Evolutionary conservation across 2,888 invertebrate species (phyloP).

Genomic region (Conops quadrifasciatus): DNA sequence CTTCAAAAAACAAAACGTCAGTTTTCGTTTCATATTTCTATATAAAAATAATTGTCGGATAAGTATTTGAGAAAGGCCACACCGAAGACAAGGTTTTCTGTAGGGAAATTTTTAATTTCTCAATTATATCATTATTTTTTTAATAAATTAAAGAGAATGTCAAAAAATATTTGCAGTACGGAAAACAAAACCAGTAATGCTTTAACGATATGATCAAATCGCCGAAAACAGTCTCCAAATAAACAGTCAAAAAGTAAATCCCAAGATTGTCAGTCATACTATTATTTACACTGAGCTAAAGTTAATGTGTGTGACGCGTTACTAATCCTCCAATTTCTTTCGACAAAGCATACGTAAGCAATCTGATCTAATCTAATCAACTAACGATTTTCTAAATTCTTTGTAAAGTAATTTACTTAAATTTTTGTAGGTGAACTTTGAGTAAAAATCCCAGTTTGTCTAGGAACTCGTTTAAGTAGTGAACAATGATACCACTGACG

Average conservation of each 20-base stretch:
- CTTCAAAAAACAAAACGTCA: too few species aligned
- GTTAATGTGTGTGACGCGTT: not conserved
- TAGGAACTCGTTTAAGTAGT: constrained; percentile 22
- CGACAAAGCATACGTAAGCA: constrained; percentile 55
- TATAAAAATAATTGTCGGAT: too few species aligned
- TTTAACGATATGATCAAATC: too few species aligned
- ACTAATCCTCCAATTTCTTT: not conserved
- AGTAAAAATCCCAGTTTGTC: not conserved
- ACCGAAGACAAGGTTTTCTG: too few species aligned
- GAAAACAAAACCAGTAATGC: too few species aligned
- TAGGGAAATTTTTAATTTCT: too few species aligned
- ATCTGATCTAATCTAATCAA: not conserved
- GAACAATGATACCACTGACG: constrained; percentile 68
- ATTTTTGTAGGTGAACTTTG: not conserved
- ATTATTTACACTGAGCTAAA: not conserved
- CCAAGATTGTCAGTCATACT: not conserved
- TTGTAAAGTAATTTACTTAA: not conserved
- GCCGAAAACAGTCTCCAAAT: too few species aligned
- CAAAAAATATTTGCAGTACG: too few species aligned
- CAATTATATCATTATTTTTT: too few species aligned
- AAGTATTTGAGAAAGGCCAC: too few species aligned
- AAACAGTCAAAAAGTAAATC: too few species aligned
- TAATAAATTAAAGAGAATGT: too few species aligned
- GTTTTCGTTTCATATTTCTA: not conserved
- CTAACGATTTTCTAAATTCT: not conserved